These are phyloP conservation scores for Dendrolimus kikuchii DNA, from an alignment of 1,140 invertebrate genomes.

Conservation along the genomic window DNA sequence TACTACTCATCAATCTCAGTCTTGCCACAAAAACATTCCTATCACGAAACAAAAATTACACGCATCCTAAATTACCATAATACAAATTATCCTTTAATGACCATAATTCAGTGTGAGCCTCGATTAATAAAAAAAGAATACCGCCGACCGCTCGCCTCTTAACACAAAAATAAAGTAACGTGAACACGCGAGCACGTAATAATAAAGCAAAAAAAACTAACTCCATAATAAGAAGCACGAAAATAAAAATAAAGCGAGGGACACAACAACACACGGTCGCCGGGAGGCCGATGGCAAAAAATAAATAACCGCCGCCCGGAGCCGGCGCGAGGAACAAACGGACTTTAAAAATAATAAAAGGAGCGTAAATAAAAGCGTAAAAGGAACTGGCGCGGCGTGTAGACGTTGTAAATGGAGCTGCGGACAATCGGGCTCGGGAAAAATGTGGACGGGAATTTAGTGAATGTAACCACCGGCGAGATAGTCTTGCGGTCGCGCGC, in stretches of 20 bases:
- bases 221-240: constrained; percentile 70
- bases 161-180: constrained; percentile 68
- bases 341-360: constrained; percentile 71
- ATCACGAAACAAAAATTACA: constrained; percentile 70
- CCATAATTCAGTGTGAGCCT: constrained; percentile 68
- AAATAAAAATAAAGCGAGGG: constrained; percentile 70
- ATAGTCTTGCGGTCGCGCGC: constrained; percentile 38
- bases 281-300: constrained; percentile 67
- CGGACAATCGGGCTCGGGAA: constrained; percentile 64
- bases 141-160: constrained; percentile 54
- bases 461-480: constrained; percentile 55
- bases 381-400: constrained; percentile 69
- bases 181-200: constrained; percentile 65
- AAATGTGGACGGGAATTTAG: constrained; percentile 65
- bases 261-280: constrained; percentile 70
- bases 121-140: constrained; percentile 62
- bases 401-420: constrained; percentile 70
- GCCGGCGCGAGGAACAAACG: constrained; percentile 67
- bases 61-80: constrained; percentile 70
- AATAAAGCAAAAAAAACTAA: constrained; percentile 64
- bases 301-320: constrained; percentile 66
- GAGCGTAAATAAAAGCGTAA: constrained; percentile 71
- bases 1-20: constrained; percentile 47
- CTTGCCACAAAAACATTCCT: constrained; percentile 54
- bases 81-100: constrained; percentile 73